Base-by-base conservation (phyloP, 2,797 vertebrate genomes). In the Phoeniculus purpureus region DNA sequence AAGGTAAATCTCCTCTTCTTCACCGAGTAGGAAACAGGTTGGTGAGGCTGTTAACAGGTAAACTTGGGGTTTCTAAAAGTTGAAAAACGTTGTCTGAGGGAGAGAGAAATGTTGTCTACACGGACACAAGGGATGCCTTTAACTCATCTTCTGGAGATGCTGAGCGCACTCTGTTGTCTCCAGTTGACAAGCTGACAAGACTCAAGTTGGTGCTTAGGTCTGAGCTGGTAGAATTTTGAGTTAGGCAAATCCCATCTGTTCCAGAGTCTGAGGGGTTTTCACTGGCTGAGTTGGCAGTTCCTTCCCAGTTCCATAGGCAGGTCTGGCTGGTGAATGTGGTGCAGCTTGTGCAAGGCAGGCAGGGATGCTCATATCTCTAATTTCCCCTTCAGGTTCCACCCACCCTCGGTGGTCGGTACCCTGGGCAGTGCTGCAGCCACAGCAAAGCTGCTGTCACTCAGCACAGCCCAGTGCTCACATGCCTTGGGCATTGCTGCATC, bases 371-470 rank as follows among this genome's bases (percentile, higher is more conserved):
- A 88, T 5, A 4, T 10, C 56, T 56, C 31, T 65, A 2, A 1
- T 85, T 60, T 89, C 71, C 68, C n/a, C 87, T 13, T 18, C 10
- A 99, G 98, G 96, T 99, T 99, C 95, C 98, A 99, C 92, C 98
- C 98, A 85, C 98, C 98, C 31, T 98, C 96, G 0, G 98, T 99
- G 55, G 98, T 99, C 1, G 98, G 98, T 14, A 98, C 98, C 22
- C 95, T 99, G 98, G 98, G 98, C 77, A 98, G 98, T 22, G 98
- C 98, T 2, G 98, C 98, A 0, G 98, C 98, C 50, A 96, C 97
- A 5, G 98, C 98, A 56, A 96, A 97, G 32, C 98, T 99, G 72
- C 95, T 99, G 64, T 98, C 97, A 19, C 96, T 99, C 85, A 97
- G 97, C 85, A 50, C 31, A 2, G 55, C 88, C 7, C 97, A 97